Conservation (phyloP, 2,888 invertebrate genomes). For the Chrysopilus asiliformis region DNA sequence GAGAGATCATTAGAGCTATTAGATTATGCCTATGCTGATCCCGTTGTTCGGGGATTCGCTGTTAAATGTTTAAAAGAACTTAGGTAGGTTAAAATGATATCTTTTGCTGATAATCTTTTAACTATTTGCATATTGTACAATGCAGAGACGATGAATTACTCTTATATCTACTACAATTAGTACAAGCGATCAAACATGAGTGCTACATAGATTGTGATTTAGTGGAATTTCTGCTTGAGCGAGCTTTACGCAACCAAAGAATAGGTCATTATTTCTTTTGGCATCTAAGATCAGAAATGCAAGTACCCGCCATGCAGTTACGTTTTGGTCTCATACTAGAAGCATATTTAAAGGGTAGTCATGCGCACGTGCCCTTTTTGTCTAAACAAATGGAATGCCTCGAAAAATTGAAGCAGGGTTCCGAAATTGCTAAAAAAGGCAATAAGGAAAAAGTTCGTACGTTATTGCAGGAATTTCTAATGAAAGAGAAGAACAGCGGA, state of each 20-base stretch:
- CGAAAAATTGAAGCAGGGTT: conserved; percentile 56
- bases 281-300: conserved; percentile 93
- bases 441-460: conserved; percentile 65
- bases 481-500: conserved; percentile 55
- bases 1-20: conserved; percentile 77
- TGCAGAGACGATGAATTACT: conserved; percentile 75
- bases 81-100: too few species aligned
- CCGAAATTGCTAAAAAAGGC: conserved; percentile 55
- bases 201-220: conserved; percentile 81
- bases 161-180: conserved; percentile 83
- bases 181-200: conserved; percentile 89
- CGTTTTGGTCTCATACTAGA: conserved; percentile 83
- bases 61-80: conserved; percentile 62
- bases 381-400: conserved; percentile 63
- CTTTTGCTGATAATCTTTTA: too few species aligned
- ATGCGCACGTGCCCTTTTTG: conserved; percentile 67
- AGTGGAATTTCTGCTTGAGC: conserved; percentile 69
- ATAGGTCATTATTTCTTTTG: conserved; percentile 92
- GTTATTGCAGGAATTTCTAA: conserved; percentile 55
- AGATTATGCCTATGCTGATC: conserved; percentile 89
- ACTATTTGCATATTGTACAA: too few species aligned
- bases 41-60: conserved; percentile 73
- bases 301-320: conserved; percentile 75
- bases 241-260: conserved; percentile 77
- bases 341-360: conserved; percentile 80